phyloP scores from a whole-genome alignment of 2,888 invertebrate genomes.

The Eupithecia insigniata region DNA sequence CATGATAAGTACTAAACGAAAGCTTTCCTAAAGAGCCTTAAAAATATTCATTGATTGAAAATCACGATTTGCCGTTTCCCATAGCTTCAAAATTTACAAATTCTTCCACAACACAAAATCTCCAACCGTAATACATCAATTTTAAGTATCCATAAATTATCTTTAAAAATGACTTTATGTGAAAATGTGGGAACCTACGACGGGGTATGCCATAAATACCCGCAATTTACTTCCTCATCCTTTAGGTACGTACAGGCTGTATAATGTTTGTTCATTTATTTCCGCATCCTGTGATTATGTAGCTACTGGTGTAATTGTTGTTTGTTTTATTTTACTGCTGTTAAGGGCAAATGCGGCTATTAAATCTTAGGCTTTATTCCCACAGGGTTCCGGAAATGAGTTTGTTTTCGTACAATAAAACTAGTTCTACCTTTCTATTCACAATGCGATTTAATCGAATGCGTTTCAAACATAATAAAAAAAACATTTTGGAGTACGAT shows the following conservation, averaged over 20 bases:
- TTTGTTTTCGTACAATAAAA: constrained; percentile 3
- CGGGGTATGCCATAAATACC: not conserved
- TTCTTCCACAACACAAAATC: not conserved
- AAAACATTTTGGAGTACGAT: not conserved
- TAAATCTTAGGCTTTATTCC: not conserved
- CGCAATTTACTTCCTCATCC: not conserved
- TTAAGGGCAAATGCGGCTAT: not conserved
- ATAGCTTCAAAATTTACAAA: not conserved
- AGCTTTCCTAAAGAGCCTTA: too few relatives aligned
- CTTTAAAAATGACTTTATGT: not conserved
- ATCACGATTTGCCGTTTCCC: not conserved
- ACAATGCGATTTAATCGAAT: not conserved
- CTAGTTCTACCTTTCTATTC: not conserved
- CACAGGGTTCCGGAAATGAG: not conserved
- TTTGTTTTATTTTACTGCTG: constrained; percentile 6
- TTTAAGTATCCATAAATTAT: not conserved
- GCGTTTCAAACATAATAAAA: not conserved
- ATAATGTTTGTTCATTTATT: not conserved
- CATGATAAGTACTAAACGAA: too few relatives aligned
- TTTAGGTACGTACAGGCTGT: not conserved
- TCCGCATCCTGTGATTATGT: not conserved
- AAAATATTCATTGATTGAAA: too few relatives aligned
- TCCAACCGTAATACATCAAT: not conserved
- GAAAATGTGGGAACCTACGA: not conserved
- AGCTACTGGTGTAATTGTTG: not conserved